A percentile compares a stretch with the other conserved stretches of the same genome.
Evolutionary conservation across 2,113 vertebrate species (phyloP).

Genomic region (Scophthalmus maximus): DNA sequence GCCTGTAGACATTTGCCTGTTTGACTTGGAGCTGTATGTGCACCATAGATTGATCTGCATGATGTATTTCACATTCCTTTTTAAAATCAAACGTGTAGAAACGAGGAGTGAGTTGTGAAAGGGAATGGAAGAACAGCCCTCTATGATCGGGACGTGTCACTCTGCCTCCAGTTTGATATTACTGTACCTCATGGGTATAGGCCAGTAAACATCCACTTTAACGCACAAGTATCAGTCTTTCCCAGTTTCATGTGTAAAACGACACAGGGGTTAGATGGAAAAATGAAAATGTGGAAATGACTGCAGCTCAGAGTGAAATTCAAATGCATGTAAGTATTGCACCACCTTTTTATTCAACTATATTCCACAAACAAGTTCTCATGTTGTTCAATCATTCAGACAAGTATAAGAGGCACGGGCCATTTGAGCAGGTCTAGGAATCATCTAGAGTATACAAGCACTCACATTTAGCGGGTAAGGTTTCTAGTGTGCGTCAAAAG

Average conservation of each 20-base stretch:
- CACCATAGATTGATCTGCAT: slow-evolving; percentile 50
- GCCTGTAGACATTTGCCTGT: slow-evolving; percentile 35
- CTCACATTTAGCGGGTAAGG: not conserved
- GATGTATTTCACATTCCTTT: slow-evolving; percentile 45
- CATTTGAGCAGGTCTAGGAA: slow-evolving; percentile 3
- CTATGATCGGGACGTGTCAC: slow-evolving; percentile 14
- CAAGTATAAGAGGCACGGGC: slow-evolving; percentile 10
- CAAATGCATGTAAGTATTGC: slow-evolving; percentile 46
- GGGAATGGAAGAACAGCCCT: slow-evolving; percentile 9
- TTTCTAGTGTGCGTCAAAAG: not conserved
- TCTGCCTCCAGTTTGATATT: slow-evolving; percentile 14
- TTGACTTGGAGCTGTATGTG: slow-evolving; percentile 11
- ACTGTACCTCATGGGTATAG: not conserved
- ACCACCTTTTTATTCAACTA: slow-evolving; percentile 28
- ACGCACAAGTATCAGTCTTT: slow-evolving; percentile 26
- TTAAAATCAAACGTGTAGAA: slow-evolving; percentile 19
- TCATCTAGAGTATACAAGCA: not conserved
- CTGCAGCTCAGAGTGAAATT: slow-evolving; percentile 16
- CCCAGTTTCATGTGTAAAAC: not conserved
- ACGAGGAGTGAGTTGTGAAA: not conserved
- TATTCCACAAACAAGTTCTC: slow-evolving; percentile 27
- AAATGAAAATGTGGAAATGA: slow-evolving; percentile 24
- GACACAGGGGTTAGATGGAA: slow-evolving; percentile 4
- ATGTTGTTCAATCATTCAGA: slow-evolving; percentile 21
- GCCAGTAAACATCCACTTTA: not conserved